These are phyloP conservation scores for Caenorhabditis doughertyi DNA, from an alignment of 2,888 invertebrate genomes.

Conservation along the genomic window DNA sequence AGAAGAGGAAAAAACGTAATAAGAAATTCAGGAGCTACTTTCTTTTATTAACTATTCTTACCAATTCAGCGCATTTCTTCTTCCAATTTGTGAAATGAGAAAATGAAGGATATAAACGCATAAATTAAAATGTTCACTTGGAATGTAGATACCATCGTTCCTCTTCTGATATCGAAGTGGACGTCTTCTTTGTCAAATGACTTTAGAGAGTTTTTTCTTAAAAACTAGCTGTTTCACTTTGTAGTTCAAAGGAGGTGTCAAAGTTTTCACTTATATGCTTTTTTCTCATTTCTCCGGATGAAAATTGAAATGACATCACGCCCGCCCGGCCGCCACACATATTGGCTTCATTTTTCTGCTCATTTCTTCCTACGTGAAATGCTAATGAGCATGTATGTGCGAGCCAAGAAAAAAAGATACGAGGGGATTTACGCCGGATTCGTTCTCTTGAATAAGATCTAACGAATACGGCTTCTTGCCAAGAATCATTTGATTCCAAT, in stretches of 20 bases:
- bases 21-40: constrained; percentile 16
- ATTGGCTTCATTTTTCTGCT: constrained; percentile 46
- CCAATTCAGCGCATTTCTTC: not conserved
- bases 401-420: constrained; percentile 11
- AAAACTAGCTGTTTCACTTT: no score
- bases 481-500: not conserved
- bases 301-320: constrained; percentile 21
- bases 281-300: not conserved
- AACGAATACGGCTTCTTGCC: not conserved
- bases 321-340: not conserved
- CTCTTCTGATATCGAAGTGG: constrained; percentile 7
- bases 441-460: not conserved
- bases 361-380: not conserved
- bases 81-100: not conserved
- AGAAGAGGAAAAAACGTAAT: not conserved
- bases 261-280: not conserved
- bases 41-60: constrained; percentile 13
- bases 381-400: constrained; percentile 33
- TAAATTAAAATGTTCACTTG: constrained; percentile 7
- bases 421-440: not conserved
- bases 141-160: not conserved
- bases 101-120: not conserved
- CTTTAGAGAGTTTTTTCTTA: no score
- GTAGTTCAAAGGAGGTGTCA: not conserved
- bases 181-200: no score